Evolutionary conservation across 1,140 invertebrate species (phyloP), one percentile per base, ranked within the genome.

Genomic region (Penaeus chinensis): DNA sequence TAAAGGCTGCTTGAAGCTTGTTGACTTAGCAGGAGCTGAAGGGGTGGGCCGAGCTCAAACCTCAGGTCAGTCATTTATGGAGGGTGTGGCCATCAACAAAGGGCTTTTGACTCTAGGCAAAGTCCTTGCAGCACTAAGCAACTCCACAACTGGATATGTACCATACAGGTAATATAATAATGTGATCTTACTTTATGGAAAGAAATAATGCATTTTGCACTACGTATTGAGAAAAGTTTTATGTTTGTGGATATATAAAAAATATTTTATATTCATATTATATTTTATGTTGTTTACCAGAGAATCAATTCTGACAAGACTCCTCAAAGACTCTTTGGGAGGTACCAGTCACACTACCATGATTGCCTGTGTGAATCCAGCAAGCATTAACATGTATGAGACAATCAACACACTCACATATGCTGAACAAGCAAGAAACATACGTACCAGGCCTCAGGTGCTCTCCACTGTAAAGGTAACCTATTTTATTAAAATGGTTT

Each of bases 21-120:
- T 98, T 2, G 98, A 99, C 94, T 94, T 99, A 91, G 98, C 98
- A 5, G 98, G 98, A 1, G 98, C 97, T 91, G 98, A 99, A 93
- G 99, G 99, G 92, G 97, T 99, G 88, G 96, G 96, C 32, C 89
- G 89, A 61, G 63, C 62, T 63, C 71, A 77, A 24, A 83, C 78
- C 1, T 80, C 69, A n/a, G 81, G 74, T 22, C 79, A 77, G 79
- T 37, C 76, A 66, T 90, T 90, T 74, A 78, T 27, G 20, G 86
- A 88, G 42, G 89, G 89, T 60, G 84, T 90, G 62, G 66, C 76
- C 79, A 90, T 90, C 77, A 90, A 88, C 65, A 90, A 88, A 54
- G 86, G 83, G 11, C 62, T 90, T 5, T 62, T 90, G 19, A 76
- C 86, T 5, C 82, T 90, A 0, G 83, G 83, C 11, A 90, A 90